Evolutionary conservation across 2,113 vertebrate species (phyloP).

Genomic region (Empidonax alnorum): DNA sequence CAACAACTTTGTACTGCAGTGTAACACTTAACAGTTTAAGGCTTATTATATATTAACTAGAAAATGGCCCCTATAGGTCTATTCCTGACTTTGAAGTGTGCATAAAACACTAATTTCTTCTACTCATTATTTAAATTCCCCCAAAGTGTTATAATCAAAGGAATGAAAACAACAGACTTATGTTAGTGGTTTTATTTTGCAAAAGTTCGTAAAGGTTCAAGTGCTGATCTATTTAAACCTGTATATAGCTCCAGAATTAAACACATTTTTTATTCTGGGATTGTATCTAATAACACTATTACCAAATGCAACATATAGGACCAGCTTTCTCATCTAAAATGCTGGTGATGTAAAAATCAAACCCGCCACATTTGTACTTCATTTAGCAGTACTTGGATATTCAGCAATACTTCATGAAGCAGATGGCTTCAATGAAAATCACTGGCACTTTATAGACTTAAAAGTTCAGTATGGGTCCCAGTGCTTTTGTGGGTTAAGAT

Average conservation of each 20-base stretch:
- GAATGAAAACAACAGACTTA: background rate
- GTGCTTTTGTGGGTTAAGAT: background rate
- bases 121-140: background rate
- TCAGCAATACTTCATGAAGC: background rate
- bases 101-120: background rate
- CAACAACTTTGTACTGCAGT: background rate
- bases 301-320: background rate
- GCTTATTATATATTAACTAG: background rate
- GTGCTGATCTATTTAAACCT: background rate
- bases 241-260: background rate
- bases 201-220: background rate
- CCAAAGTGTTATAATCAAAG: background rate
- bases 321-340: background rate
- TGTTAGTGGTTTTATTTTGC: background rate
- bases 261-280: background rate
- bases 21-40: background rate
- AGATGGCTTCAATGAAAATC: background rate
- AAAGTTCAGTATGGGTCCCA: background rate
- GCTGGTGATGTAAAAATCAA: background rate
- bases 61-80: background rate
- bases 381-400: background rate
- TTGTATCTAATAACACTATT: background rate
- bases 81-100: background rate
- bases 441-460: background rate
- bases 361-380: fast-evolving